phyloP scores from a whole-genome alignment of 2,797 vertebrate species.

The Ciconia nigra region DNA sequence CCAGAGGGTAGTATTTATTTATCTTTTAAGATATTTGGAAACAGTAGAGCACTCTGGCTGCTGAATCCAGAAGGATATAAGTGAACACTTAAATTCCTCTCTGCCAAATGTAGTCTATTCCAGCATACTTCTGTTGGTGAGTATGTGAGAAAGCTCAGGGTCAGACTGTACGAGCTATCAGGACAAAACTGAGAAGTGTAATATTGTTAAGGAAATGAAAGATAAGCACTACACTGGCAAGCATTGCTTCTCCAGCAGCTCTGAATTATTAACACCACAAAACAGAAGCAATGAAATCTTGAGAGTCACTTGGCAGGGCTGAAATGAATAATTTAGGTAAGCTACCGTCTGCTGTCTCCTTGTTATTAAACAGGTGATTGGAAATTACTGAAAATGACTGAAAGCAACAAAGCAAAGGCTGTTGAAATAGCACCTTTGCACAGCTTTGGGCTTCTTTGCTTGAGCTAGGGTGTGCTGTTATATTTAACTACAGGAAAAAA shows the following conservation, averaged over 20 bases:
- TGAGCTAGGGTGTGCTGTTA: not conserved
- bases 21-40: conserved; percentile 24
- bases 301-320: not conserved
- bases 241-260: not conserved
- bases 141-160: not conserved
- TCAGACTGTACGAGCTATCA: not conserved
- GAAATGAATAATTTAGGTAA: conserved; percentile 56
- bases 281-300: conserved; percentile 10
- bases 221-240: not conserved
- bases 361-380: not conserved
- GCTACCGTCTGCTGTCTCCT: not conserved
- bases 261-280: conserved; percentile 54
- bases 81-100: not conserved
- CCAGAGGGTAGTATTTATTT: conserved; percentile 73
- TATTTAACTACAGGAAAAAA: not conserved
- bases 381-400: not conserved
- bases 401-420: not conserved
- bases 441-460: not conserved
- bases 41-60: not conserved
- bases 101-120: not conserved
- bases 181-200: not conserved
- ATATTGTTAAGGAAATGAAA: not conserved
- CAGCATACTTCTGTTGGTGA: not conserved
- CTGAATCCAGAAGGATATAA: not conserved
- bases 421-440: not conserved